Base-by-base conservation (phyloP, 2,113 vertebrate genomes). In the Sardina pilchardus region DNA sequence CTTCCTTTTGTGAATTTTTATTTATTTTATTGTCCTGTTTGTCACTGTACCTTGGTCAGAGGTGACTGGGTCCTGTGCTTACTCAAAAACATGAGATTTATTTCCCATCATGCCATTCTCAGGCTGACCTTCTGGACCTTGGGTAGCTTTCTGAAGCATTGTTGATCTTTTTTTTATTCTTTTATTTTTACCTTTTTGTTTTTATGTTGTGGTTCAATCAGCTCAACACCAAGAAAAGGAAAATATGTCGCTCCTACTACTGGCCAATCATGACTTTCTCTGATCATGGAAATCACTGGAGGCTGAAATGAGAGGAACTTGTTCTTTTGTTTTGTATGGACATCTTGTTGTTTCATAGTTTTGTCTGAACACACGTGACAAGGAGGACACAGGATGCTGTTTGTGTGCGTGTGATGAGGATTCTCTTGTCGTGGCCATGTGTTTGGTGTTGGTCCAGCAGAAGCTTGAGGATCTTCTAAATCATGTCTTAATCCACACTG, bases 21-120 rank as follows among this genome's bases (percentile, higher is more conserved):
- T 34, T 83, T 83, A 83, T 83, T 63, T 83, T n/a, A 56, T n/a
- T 36, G 71, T 78, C 71, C 4, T 17, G 26, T 78, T 59, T 17
- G 71, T 78, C 71, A 78, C 34, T 34, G 30, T 36, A 17, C 71
- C 30, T 4, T 6, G 14, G 34, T 78, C 71, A 78, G 34, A 12
- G 14, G 30, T 78, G 71, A 16, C 21, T 59, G 21, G 21, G 53
- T 59, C 53, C 21, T 59, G 21, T 21, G 53, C 53, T 78, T 14
- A 78, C 10, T 34, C 34, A 78, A 34, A 78, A 26, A 16, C 30
- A 36, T 14, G 71, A 36, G 30, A 47, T 6, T 78, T 10, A 19
- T 21, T 63, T 26, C 71, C 71, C 14, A 36, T 78, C 71, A 36
- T 30, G 30, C 71, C 34, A 16, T 1, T 36, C 34, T 4, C 71